Evolutionary conservation across 1,140 invertebrate genomes (phyloP), one percentile per base, ranked within the genome.

Genomic region (Alviniconcha marisindica): DNA sequence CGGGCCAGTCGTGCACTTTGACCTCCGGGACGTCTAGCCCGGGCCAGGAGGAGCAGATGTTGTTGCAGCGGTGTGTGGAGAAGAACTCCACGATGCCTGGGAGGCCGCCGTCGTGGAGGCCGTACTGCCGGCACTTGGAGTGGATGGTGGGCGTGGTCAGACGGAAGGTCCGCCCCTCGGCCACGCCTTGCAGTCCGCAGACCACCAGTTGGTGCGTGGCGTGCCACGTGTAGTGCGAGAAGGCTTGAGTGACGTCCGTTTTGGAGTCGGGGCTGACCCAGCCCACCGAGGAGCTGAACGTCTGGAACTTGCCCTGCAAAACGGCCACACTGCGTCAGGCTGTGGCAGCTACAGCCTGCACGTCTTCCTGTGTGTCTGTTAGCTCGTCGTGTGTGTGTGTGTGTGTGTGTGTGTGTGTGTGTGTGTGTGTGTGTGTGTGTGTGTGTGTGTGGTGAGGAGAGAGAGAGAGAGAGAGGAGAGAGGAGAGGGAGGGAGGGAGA

Each of bases 221-320:
- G 56, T 87, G 81, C 85, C 86, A 88, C 1, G 83, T 84, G 80
- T 82, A 88, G 71, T 88, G 87, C 14, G 81, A 85, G 76, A 88
- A 88, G 5, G 85, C 85, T 42, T 83, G 66, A 21, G 83, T 69
- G 54, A 86, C 31, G 79, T 86, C 81, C 0, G 77, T 48, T 54
- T 44, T 31, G 33, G 56, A 33, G 28, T 76, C 36, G 1, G 83
- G 80, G 71, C 33, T 74, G 40, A 80, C 60, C 78, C 78, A 80
- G 56, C 78, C 78, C 21, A 80, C 78, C 15, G 78, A 33, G 44
- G 71, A 77, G 63, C 56, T 83, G 74, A 85, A 86, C n/a, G 76
- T 83, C 56, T 83, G 79, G 40, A 86, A 88, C 14, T 42, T 69
- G 69, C 85, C 87, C 44, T 80, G 78, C 14, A 63, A 31, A 48